Evolutionary conservation across 2,888 invertebrate species (phyloP), one percentile per base, ranked within the genome.

Genomic region (Lepeophtheirus nordmannii): DNA sequence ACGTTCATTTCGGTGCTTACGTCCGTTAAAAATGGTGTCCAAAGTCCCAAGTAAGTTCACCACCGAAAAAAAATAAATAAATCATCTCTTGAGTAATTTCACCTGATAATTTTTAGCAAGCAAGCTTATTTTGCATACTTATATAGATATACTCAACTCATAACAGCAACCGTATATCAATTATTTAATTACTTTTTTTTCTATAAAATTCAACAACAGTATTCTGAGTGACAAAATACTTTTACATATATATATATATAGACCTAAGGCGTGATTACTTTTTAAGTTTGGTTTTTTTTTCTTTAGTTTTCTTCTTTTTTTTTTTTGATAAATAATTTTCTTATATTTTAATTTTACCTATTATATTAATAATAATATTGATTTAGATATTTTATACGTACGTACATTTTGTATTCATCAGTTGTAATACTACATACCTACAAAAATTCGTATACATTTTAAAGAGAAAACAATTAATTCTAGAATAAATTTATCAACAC

Each of bases 21-120:
- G 98, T 79, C 97, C 98, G 76, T 85, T 98, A 80, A 98, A 98
- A 86, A 86, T 98, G 84, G 97, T 98, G 81, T 96, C 96, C 80
- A 89, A 96, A 83, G 93, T 98, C 83, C 96, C 97, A 88, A 97
- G 97, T 98, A 91, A 94, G 94, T 70, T 67, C 57, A 65, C 67
- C 30, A 46, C 14, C 53, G 17, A 46, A 46, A 46, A 14, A 46
- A 2, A 46, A 46, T 46, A 11, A 41, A 14, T 41, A 14, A 41
- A 2, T 14, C 53, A 46, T 2, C 8, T 46, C 8, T 2, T 5
- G 30, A 30, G 30, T 30, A 30, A 30, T 30, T 30, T 30, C 30
- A 30, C 30, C 30, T 30, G 30, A 2, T 30, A 30, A 30, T 30
- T 30, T 7, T 30, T 30, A 30, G 30, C 30, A 30, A 30, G 30